Conservation (phyloP, 2,113 vertebrate genomes). For the Misgurnus mizolepis region DNA sequence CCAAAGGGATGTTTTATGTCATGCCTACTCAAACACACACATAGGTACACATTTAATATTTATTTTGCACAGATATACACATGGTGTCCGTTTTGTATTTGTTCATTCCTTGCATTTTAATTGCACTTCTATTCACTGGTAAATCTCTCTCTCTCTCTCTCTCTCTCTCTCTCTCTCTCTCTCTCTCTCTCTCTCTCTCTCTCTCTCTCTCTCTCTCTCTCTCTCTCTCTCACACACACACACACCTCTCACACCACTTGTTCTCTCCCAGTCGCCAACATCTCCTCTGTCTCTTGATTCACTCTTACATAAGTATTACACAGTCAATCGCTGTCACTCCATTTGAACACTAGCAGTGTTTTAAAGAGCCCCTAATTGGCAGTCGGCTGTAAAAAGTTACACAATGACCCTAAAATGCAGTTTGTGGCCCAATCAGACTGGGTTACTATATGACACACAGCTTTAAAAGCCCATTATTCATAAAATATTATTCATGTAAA, state of each 20-base stretch:
- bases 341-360: constrained; percentile 52
- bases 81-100: not conserved
- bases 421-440: not conserved
- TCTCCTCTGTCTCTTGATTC: constrained; percentile 20
- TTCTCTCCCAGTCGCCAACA: constrained; percentile 3
- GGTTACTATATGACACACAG: constrained; percentile 4
- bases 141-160: constrained; percentile 10
- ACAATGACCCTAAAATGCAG: constrained; percentile 30
- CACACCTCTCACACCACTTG: too few species aligned
- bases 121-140: constrained; percentile 10
- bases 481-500: not conserved
- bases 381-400: constrained; percentile 44
- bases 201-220: too few species aligned
- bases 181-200: too few species aligned
- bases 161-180: not conserved
- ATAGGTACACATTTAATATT: not conserved
- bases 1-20: not conserved
- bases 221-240: too few species aligned
- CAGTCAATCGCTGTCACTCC: constrained; percentile 43
- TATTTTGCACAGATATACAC: not conserved
- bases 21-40: not conserved
- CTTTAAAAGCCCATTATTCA: not conserved
- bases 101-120: constrained; percentile 21
- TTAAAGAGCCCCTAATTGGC: constrained; percentile 51
- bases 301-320: constrained; percentile 2